These are phyloP conservation scores for Agapostemon virescens DNA, from an alignment of 2,888 invertebrate species.

Conservation along the genomic window DNA sequence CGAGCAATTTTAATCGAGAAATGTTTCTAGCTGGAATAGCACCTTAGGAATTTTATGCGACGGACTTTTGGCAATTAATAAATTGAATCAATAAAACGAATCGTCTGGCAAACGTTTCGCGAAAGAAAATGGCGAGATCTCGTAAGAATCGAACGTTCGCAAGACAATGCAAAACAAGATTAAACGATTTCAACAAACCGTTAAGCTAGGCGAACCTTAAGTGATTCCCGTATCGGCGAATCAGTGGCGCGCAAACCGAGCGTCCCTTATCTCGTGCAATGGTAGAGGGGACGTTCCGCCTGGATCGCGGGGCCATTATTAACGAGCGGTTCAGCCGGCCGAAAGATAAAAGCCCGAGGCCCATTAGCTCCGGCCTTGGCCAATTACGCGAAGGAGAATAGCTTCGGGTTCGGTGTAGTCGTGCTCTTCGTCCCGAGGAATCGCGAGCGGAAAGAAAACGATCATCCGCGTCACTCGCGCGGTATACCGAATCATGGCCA, in stretches of 20 bases:
- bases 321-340: conserved; percentile 21
- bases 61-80: too few species aligned
- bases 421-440: background rate
- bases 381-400: background rate
- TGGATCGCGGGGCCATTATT: conserved; percentile 28
- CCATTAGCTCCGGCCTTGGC: conserved; percentile 39
- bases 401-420: background rate
- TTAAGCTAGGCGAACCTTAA: background rate
- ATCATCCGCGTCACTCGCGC: background rate
- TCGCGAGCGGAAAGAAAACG: background rate
- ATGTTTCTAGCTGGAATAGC: too few species aligned
- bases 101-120: too few species aligned
- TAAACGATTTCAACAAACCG: background rate
- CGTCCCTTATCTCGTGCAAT: conserved; percentile 5
- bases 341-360: conserved; percentile 14
- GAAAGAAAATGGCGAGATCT: background rate
- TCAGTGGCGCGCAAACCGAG: background rate
- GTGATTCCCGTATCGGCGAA: conserved; percentile 3
- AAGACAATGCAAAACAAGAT: background rate
- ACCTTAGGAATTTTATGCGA: too few species aligned
- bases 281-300: background rate
- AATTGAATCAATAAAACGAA: too few species aligned
- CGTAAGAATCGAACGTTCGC: background rate
- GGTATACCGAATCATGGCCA: too few species aligned
- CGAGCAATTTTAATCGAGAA: too few species aligned